Base-by-base conservation (phyloP, 2,888 invertebrate genomes). In the Chironomus tentans region DNA sequence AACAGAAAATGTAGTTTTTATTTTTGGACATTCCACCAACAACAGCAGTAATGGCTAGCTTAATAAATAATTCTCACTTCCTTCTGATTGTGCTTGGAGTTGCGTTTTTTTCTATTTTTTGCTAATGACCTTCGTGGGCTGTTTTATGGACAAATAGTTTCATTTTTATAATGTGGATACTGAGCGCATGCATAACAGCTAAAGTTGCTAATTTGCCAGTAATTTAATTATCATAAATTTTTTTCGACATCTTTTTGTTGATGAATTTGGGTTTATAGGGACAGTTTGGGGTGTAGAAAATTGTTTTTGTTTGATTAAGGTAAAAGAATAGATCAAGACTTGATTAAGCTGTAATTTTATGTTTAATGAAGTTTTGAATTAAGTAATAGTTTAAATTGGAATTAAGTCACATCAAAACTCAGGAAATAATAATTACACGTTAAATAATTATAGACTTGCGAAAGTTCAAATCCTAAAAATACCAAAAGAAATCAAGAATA, bases 161-260 rank as follows among this genome's bases (percentile, higher is more conserved):
- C 18, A 56, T 56, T 56, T 50, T 50, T 3, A 56, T 18, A 24
- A 65, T 65, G 65, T 13, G 12, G 24, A 65, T 21, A 65, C 15
- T 6, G 1, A 50, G 4, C 62, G 62, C 62, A 22, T 65, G 4
- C 62, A 24, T 22, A 65, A 65, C 24, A 24, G 22, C 7, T n/a
- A 47, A 46, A 46, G 48, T 68, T 74, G 74, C 62, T 73, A 62
- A 74, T 68, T 74, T 68, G 62, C 24, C 38, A 15, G 13, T 74
- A 74, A 74, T 74, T 68, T 21, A 74, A 68, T 74, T 74, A 68
- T 68, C 47, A 74, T 62, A 48, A 62, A 38, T 68, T 7, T 13
- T 68, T 15, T 18, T 28, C 12, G 21, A 50, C 6, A n/a, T 56
- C 13, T 24, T 65, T 13, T 65, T 65, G 4, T 22, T 24, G 65